phyloP scores from a whole-genome alignment of 2,797 vertebrate genomes.

The Lagocephalus sceleratus region DNA sequence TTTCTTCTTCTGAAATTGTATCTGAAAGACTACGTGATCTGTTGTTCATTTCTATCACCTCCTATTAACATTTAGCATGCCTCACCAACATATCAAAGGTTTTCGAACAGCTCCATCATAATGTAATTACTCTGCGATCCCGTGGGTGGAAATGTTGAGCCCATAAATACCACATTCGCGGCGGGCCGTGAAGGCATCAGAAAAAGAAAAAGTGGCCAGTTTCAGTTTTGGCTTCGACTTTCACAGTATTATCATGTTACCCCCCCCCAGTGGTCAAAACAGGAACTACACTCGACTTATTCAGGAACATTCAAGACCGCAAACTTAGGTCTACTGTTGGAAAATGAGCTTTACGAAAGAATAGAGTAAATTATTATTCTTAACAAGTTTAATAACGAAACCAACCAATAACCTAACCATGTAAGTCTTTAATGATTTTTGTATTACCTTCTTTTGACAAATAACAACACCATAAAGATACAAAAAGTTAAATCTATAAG shows the following conservation, averaged over 20 bases:
- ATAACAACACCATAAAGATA: background rate
- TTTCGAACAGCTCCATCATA: no score
- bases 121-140: no score
- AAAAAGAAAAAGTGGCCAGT: no score
- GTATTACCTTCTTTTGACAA: background rate
- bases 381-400: background rate
- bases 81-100: no score
- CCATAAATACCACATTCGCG: background rate
- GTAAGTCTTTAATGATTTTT: background rate
- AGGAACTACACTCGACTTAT: background rate
- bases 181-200: slow-evolving; percentile 5
- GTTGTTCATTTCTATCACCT: no score
- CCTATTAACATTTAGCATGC: no score
- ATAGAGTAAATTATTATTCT: background rate
- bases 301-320: no score
- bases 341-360: background rate
- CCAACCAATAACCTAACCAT: background rate
- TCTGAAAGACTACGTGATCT: no score
- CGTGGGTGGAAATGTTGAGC: accelerated
- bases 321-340: no score
- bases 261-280: background rate
- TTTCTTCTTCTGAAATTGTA: no score
- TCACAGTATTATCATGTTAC: no score
- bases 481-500: background rate
- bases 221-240: no score